These are phyloP conservation scores for Orchesella flavescens DNA, from an alignment of 2,888 invertebrate species.

Conservation along the genomic window DNA sequence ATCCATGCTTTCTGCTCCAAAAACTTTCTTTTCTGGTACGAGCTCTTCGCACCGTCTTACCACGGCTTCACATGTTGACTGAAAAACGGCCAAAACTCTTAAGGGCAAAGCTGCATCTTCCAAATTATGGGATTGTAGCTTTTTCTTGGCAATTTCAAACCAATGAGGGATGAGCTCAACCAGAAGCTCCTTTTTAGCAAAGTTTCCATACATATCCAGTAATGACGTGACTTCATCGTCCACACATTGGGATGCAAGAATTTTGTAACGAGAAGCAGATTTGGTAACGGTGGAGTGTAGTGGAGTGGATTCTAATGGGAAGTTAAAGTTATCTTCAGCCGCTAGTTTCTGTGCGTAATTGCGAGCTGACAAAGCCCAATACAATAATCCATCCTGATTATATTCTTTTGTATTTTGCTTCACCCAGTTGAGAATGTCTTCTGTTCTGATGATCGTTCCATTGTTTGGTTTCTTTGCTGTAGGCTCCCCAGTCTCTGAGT, in stretches of 20 bases:
- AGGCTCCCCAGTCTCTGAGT: background rate
- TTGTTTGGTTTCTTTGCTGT: background rate
- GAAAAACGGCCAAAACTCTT: background rate
- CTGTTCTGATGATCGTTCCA: background rate
- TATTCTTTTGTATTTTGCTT: conserved; percentile 45
- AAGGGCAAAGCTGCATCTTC: background rate
- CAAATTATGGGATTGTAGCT: background rate
- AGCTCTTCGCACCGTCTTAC: background rate
- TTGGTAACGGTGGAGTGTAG: background rate
- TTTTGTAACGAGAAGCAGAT: background rate
- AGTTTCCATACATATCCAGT: conserved; percentile 47
- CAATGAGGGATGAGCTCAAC: background rate
- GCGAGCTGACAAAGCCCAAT: conserved; percentile 56
- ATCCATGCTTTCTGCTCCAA: conserved; percentile 35
- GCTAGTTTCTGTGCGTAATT: conserved; percentile 55
- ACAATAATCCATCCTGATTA: conserved; percentile 58
- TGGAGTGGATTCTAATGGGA: background rate
- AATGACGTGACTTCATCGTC: conserved; percentile 48
- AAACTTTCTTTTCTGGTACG: conserved; percentile 14
- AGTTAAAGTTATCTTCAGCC: conserved; percentile 44
- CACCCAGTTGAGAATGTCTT: conserved; percentile 62
- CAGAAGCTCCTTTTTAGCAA: background rate
- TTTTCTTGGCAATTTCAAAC: conserved; percentile 10
- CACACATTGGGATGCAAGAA: conserved; percentile 29
- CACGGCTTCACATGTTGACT: background rate